phyloP scores from a whole-genome alignment of 2,113 vertebrate species.

The Nothobranchius kuhntae region DNA sequence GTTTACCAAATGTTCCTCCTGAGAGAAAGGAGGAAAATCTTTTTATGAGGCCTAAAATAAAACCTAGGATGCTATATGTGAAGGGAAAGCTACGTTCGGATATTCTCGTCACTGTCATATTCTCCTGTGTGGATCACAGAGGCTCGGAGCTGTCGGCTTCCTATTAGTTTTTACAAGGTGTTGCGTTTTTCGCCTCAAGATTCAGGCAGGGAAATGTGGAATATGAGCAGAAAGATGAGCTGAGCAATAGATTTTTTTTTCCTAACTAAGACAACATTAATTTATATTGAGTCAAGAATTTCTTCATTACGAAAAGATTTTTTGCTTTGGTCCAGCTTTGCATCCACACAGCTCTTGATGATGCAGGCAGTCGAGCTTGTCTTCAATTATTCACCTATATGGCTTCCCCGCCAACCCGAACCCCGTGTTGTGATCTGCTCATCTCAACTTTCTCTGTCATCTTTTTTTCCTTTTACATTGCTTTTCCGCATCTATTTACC shows the following conservation, averaged over 20 bases:
- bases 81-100: slow-evolving; percentile 13
- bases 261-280: slow-evolving; percentile 4
- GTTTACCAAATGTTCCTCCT: slow-evolving; percentile 54
- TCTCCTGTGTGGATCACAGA: slow-evolving; percentile 31
- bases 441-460: slow-evolving; percentile 54
- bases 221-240: slow-evolving; percentile 20
- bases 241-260: slow-evolving; percentile 53
- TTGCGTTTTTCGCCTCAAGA: slow-evolving; percentile 22
- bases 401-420: slow-evolving; percentile 19
- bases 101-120: slow-evolving; percentile 14
- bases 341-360: slow-evolving; percentile 23
- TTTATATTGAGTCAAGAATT: slow-evolving; percentile 59
- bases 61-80: slow-evolving; percentile 23
- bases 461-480: slow-evolving; percentile 42
- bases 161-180: slow-evolving; percentile 26
- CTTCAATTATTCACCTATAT: slow-evolving; percentile 73
- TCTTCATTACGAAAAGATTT: slow-evolving; percentile 62
- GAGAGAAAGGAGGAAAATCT: slow-evolving; percentile 54
- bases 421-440: slow-evolving; percentile 51
- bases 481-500: slow-evolving; percentile 63
- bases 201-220: slow-evolving; percentile 28
- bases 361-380: slow-evolving; percentile 47
- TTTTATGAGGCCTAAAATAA: slow-evolving; percentile 42
- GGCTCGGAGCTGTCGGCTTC: slow-evolving; percentile 16
- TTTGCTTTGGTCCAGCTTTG: slow-evolving; percentile 42